These are phyloP conservation scores for Sapayoa aenigma DNA, from an alignment of 2,113 vertebrate species.

Conservation along the genomic window DNA sequence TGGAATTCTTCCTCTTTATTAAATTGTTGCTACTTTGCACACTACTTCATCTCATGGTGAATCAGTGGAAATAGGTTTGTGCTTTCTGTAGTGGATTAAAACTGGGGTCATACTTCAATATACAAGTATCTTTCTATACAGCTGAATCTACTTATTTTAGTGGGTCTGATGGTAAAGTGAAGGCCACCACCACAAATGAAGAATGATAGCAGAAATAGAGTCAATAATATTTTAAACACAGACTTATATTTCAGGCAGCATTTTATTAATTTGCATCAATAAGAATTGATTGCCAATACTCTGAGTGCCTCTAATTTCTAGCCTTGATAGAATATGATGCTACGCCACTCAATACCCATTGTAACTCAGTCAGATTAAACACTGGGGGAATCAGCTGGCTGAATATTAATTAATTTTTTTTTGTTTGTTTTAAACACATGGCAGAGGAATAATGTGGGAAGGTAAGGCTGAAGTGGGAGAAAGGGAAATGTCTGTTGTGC, in stretches of 20 bases:
- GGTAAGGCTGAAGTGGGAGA: neutral
- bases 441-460: neutral
- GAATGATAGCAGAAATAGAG: neutral
- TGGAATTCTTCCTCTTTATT: neutral
- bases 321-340: neutral
- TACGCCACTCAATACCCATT: neutral
- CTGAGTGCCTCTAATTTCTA: neutral
- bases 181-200: neutral
- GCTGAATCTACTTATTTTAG: neutral
- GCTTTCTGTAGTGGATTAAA: neutral
- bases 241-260: neutral
- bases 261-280: neutral
- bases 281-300: neutral
- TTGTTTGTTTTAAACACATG: neutral
- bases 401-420: neutral
- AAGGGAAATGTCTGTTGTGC: neutral
- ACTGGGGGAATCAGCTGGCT: neutral
- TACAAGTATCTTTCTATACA: neutral
- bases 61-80: neutral
- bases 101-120: neutral
- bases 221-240: neutral
- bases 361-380: neutral
- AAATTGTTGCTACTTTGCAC: neutral
- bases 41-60: neutral
- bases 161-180: neutral